These are phyloP conservation scores for Hemicrepidius hirtus DNA, from an alignment of 2,888 invertebrate species.

Conservation along the genomic window DNA sequence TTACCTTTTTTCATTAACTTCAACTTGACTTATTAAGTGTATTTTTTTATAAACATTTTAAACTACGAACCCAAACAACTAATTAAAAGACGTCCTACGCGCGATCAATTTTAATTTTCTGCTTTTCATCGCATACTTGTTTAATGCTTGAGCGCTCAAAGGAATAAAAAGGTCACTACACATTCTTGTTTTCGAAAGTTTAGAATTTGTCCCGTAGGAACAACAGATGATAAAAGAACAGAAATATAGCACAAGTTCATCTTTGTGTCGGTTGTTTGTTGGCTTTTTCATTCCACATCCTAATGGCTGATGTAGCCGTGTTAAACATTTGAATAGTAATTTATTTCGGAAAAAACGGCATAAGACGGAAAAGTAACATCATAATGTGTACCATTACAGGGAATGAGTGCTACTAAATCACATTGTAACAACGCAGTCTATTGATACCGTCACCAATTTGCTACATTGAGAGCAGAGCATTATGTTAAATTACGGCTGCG, in stretches of 20 bases:
- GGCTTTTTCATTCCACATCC: conserved; percentile 36
- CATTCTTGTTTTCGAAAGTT: conserved; percentile 35
- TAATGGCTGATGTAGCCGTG: conserved; percentile 31
- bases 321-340: conserved; percentile 49
- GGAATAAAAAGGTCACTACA: conserved; percentile 39
- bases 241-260: conserved; percentile 24
- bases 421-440: conserved; percentile 57
- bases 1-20: too few relatives aligned
- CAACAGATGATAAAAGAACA: conserved; percentile 37
- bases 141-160: conserved; percentile 37
- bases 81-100: not conserved
- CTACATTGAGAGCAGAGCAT: conserved; percentile 54
- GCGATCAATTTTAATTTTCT: conserved; percentile 32
- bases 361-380: conserved; percentile 43
- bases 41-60: too few relatives aligned
- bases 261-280: conserved; percentile 36
- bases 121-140: conserved; percentile 9
- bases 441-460: conserved; percentile 60
- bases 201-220: conserved; percentile 33
- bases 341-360: conserved; percentile 37
- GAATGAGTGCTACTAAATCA: conserved; percentile 55
- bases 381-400: conserved; percentile 47
- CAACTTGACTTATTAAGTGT: too few relatives aligned
- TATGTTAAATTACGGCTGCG: conserved; percentile 60
- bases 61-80: too few relatives aligned